Base-by-base conservation (phyloP, 2,797 vertebrate species). In the Trachurus trachurus region DNA sequence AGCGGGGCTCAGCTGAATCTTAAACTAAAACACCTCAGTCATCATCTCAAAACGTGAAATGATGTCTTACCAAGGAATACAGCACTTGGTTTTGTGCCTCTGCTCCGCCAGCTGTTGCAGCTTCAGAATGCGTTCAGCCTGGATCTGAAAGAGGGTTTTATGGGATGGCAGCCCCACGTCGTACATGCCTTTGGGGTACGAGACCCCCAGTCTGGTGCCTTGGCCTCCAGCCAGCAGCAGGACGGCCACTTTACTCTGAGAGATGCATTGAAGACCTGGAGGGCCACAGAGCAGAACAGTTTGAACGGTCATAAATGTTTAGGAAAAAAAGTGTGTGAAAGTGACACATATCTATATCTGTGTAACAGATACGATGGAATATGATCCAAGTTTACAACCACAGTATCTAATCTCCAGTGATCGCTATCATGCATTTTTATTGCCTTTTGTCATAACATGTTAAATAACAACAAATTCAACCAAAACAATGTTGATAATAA, bases 101-200 rank as follows among this genome's bases (percentile, higher is more conserved):
- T 96, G 91, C 88, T 96, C 96, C 0, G 97, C 97, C 77, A 99
- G 90, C 85, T 95, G 95, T 58, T 99, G 95, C 66, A 99, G 95
- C 86, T 96, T 97, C 88, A 96, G 81, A 87, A 99, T 97, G 71
- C 97, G 97, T 81, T 99, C 97, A 1, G 97, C 98, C 92, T 99
- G 98, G 76, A 99, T 97, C 92, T 99, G 97, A 94, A 99, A 99
- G 80, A 99, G 97, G 31, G 97, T 98, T 95, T 99, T 99, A 90
- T 94, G 97, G 60, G 98, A 99, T 0, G 96, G 97, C 87, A 99
- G 93, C 40, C 96, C 96, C 16, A 99, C 97, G 60, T 99, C 96
- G 71, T 97, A 99, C 97, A 99, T 99, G 87, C 98, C 98, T 94
- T 99, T 99, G 56, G 98, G 98, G 89, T 97, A 98, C 3, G 96